Conservation (phyloP, 2,888 invertebrate species). For the Acleris laterana region DNA sequence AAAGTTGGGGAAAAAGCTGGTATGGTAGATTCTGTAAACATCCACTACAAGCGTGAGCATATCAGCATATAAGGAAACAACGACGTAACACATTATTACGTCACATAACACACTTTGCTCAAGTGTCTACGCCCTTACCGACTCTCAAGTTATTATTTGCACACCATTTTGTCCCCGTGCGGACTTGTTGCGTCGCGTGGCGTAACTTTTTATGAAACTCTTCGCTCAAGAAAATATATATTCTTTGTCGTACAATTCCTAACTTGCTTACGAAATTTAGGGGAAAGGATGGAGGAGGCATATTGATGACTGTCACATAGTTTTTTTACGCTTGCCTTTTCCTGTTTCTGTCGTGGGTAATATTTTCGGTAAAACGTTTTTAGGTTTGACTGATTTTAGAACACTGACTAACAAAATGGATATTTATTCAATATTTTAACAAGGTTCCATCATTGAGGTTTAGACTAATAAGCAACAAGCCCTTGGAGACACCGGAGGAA, state of each 20-base stretch:
- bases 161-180: conserved; percentile 14
- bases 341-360: no score
- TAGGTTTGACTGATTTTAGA: no score
- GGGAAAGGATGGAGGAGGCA: neutral
- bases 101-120: conserved; percentile 2
- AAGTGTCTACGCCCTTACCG: conserved; percentile 9
- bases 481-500: no score
- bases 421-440: no score
- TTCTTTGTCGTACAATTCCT: conserved; percentile 4
- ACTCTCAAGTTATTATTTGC: conserved; percentile 28
- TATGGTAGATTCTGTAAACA: no score
- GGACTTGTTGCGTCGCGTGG: conserved; percentile 25
- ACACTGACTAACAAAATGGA: no score
- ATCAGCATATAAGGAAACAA: conserved; percentile 1
- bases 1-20: no score
- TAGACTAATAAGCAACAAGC: no score
- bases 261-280: conserved; percentile 6
- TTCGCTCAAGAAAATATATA: conserved; percentile 22
- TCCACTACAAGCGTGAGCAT: conserved; percentile 1
- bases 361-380: no score
- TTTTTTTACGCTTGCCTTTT: neutral
- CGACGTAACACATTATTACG: conserved; percentile 8
- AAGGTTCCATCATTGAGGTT: no score
- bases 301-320: neutral
- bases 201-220: conserved; percentile 21